These are phyloP conservation scores for Stramonita haemastoma DNA, from an alignment of 2,888 invertebrate genomes.

Conservation along the genomic window DNA sequence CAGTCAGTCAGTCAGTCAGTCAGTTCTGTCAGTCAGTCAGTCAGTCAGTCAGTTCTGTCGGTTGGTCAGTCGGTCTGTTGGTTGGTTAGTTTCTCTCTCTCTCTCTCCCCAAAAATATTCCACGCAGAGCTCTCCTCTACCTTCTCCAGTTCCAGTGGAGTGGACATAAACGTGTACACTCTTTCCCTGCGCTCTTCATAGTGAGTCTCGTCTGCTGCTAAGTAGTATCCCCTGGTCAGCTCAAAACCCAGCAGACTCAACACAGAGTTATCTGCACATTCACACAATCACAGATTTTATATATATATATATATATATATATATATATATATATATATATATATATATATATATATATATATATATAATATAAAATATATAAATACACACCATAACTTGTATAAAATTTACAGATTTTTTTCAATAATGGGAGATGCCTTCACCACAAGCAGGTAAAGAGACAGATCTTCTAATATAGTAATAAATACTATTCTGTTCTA, in stretches of 20 bases:
- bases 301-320: no score
- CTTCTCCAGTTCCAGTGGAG: slow-evolving; percentile 87
- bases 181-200: slow-evolving; percentile 94
- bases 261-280: slow-evolving; percentile 60
- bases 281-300: not conserved
- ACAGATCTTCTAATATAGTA: no score
- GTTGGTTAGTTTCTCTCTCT: no score
- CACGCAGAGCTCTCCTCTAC: slow-evolving; percentile 58
- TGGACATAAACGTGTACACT: slow-evolving; percentile 97
- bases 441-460: no score
- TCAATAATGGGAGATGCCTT: no score
- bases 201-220: slow-evolving; percentile 96
- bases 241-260: slow-evolving; percentile 81
- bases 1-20: no score
- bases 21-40: no score
- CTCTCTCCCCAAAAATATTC: no score
- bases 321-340: not conserved
- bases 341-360: not conserved
- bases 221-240: slow-evolving; percentile 92
- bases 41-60: no score
- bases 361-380: no score
- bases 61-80: no score
- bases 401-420: not conserved
- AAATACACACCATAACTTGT: not conserved
- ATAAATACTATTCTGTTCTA: no score